phyloP scores from a whole-genome alignment of 2,797 vertebrate species.

The Falco columbarius region DNA sequence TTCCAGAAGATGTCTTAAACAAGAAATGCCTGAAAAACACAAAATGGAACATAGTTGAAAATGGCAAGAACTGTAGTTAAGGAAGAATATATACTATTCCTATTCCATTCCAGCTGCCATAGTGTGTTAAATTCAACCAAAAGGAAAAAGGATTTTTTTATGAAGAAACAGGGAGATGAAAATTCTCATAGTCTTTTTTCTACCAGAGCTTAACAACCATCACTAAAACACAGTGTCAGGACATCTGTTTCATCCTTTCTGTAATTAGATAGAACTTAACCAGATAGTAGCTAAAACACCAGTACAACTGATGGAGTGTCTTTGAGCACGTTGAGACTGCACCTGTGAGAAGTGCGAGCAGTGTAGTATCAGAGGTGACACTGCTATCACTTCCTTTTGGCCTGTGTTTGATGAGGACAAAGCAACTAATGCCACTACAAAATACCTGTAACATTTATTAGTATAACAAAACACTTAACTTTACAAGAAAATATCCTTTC shows the following conservation, averaged over 20 bases:
- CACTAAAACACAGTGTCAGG: neutral
- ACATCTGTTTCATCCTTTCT: neutral
- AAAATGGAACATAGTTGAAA: conserved; percentile 50
- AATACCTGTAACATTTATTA: neutral
- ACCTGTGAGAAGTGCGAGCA: neutral
- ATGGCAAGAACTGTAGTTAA: neutral
- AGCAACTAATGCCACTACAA: neutral
- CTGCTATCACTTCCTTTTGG: neutral
- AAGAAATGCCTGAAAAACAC: conserved; percentile 91
- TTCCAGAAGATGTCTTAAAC: conserved; percentile 98
- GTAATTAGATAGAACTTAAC: neutral
- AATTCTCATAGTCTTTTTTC: neutral
- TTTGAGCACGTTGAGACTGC: neutral
- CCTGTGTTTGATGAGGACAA: neutral
- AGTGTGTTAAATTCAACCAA: neutral
- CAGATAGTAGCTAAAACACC: neutral
- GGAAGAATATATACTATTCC: neutral
- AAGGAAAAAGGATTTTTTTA: neutral
- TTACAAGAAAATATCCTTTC: neutral
- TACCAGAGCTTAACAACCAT: neutral
- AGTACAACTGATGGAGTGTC: neutral
- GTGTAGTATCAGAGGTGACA: neutral
- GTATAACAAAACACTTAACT: neutral
- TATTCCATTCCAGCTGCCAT: neutral
- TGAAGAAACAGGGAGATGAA: neutral